These are phyloP conservation scores for Heliconius hermathena DNA, from an alignment of 1,140 invertebrate genomes.

Conservation along the genomic window DNA sequence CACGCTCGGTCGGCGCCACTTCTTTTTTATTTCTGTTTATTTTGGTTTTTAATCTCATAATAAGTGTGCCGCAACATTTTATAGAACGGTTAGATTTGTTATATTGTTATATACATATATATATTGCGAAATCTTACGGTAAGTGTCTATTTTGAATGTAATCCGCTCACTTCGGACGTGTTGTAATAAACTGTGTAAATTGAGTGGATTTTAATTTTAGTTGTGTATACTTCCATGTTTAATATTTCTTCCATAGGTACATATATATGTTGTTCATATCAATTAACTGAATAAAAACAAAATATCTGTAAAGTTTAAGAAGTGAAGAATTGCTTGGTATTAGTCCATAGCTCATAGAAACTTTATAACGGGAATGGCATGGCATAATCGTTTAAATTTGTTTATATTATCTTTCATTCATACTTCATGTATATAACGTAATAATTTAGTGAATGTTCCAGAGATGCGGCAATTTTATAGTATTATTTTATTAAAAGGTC, in stretches of 20 bases:
- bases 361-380: too few species aligned
- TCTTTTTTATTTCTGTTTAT: conserved; percentile 30
- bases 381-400: too few species aligned
- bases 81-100: conserved; percentile 40
- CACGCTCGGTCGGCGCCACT: conserved; percentile 15
- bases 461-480: background rate
- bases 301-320: too few species aligned
- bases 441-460: background rate
- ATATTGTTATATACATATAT: conserved; percentile 15
- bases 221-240: too few species aligned
- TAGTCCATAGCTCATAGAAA: too few species aligned
- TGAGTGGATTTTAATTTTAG: background rate
- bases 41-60: conserved; percentile 57
- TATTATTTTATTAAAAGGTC: conserved; percentile 21
- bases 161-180: background rate
- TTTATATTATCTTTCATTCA: too few species aligned
- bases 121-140: conserved; percentile 39
- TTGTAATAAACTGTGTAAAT: background rate
- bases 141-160: background rate
- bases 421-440: too few species aligned
- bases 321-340: too few species aligned
- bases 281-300: too few species aligned
- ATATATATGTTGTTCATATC: too few species aligned
- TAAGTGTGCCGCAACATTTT: conserved; percentile 54
- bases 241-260: too few species aligned